These are phyloP conservation scores for Eilema caniola DNA, from an alignment of 2,888 invertebrate species.

Conservation along the genomic window DNA sequence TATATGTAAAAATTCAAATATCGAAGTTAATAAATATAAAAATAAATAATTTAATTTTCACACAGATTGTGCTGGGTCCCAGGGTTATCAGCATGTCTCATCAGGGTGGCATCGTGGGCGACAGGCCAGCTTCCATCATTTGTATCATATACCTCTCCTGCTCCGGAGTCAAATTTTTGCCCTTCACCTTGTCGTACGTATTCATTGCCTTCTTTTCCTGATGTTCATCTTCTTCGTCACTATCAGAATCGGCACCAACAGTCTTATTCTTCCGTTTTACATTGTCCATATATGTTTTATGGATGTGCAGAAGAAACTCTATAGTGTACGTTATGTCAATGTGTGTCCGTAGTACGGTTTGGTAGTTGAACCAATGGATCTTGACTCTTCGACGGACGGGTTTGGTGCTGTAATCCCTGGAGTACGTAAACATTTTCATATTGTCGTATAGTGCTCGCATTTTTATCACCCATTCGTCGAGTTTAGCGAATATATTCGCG, in stretches of 20 bases:
- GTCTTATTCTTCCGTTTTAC: not conserved
- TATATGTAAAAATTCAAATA: not conserved
- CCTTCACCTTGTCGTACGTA: not conserved
- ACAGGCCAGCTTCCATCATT: not conserved
- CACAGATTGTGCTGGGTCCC: not conserved
- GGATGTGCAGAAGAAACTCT: not conserved
- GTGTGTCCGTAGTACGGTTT: not conserved
- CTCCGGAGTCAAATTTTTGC: not conserved
- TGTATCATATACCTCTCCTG: not conserved
- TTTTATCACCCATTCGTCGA: not conserved
- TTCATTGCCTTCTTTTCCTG: accelerated
- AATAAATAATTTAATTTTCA: not conserved
- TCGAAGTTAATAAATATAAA: not conserved
- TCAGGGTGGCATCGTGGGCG: not conserved
- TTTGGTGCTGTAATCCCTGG: accelerated
- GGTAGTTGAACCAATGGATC: not conserved
- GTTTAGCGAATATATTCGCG: not conserved
- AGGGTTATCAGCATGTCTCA: not conserved
- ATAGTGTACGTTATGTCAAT: constrained; percentile 11
- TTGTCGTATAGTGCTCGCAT: not conserved
- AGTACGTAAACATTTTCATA: not conserved
- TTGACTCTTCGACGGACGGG: not conserved
- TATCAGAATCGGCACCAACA: not conserved
- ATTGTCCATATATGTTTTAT: not conserved
- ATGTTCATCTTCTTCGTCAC: not conserved